Percentiles rank a stretch among this genome's conserved stretches.
These are phyloP conservation scores for Quadriops clusia DNA, from an alignment of 2,888 invertebrate species.

Conservation along the genomic window DNA sequence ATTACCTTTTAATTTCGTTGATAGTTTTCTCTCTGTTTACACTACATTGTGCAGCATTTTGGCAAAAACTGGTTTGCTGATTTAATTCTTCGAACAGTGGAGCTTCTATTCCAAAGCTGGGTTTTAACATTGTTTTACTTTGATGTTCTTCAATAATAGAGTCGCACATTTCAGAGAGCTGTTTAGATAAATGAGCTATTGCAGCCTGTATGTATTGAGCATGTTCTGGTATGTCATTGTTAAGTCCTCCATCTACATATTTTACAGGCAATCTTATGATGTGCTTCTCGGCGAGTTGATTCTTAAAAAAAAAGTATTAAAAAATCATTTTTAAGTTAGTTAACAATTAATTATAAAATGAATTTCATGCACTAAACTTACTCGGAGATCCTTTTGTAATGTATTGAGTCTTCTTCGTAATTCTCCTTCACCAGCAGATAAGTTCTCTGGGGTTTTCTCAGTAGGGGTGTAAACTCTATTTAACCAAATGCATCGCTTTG, in stretches of 20 bases:
- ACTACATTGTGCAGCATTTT: slow-evolving; percentile 57
- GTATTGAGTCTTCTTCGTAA: slow-evolving; percentile 55
- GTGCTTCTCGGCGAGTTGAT: slow-evolving; percentile 62
- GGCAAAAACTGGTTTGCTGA: slow-evolving; percentile 61
- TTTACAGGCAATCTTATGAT: slow-evolving; percentile 49
- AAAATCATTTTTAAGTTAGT: slow-evolving; percentile 2
- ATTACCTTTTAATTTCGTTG: slow-evolving; percentile 54
- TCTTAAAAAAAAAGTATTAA: slow-evolving; percentile 34
- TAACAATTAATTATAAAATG: not conserved
- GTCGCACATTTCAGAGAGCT: slow-evolving; percentile 57
- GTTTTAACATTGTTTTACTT: slow-evolving; percentile 42
- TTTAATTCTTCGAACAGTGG: slow-evolving; percentile 55
- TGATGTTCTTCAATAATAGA: slow-evolving; percentile 57
- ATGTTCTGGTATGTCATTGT: slow-evolving; percentile 44
- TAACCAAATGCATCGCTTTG: slow-evolving; percentile 70
- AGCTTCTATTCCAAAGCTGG: slow-evolving; percentile 51
- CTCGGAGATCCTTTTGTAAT: slow-evolving; percentile 62
- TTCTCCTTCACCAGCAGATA: slow-evolving; percentile 47
- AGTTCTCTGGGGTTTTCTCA: slow-evolving; percentile 44
- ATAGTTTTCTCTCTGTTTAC: slow-evolving; percentile 58
- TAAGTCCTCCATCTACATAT: slow-evolving; percentile 41
- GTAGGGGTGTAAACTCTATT: slow-evolving; percentile 48
- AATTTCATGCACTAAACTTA: slow-evolving; percentile 24
- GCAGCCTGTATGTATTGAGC: slow-evolving; percentile 52
- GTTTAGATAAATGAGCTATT: slow-evolving; percentile 50